Conservation (phyloP, 2,888 invertebrate genomes). For the Panorpa germanica region DNA sequence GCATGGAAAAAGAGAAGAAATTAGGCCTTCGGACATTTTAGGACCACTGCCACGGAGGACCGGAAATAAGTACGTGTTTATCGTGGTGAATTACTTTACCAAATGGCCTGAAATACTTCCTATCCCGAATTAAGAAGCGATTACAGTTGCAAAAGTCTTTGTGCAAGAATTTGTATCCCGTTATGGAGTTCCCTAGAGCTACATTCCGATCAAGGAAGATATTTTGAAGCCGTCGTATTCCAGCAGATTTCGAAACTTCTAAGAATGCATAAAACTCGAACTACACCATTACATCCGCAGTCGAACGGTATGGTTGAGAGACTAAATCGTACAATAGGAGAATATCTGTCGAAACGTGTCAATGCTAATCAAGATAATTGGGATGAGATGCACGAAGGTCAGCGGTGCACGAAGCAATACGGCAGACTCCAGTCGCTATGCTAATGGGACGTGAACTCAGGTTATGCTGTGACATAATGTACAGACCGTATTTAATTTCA, state of each 20-base stretch:
- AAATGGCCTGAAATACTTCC: no score
- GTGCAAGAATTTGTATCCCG: conserved; percentile 10
- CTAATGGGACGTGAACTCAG: no score
- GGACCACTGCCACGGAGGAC: no score
- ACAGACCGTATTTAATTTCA: no score
- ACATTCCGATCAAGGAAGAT: conserved; percentile 11
- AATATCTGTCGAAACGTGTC: conserved; percentile 9
- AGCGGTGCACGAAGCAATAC: no score
- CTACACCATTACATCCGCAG: conserved; percentile 14
- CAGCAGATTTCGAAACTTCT: conserved; percentile 6
- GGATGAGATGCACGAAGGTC: conserved; percentile 7
- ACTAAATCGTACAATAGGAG: conserved; percentile 12
- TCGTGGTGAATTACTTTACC: no score
- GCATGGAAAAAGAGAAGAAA: no score
- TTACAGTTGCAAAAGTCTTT: conserved; percentile 10
- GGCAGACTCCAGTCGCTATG: no score
- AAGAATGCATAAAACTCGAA: conserved; percentile 11
- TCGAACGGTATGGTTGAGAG: conserved; percentile 15
- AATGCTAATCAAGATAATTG: conserved; percentile 3
- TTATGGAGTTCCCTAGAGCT: conserved; percentile 10
- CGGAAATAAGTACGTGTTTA: no score
- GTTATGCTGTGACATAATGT: no score
- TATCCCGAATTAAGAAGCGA: no score
- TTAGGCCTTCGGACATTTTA: no score
- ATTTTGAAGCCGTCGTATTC: conserved; percentile 10